Conservation (phyloP, 2,888 invertebrate genomes). For the Baronia brevicornis region DNA sequence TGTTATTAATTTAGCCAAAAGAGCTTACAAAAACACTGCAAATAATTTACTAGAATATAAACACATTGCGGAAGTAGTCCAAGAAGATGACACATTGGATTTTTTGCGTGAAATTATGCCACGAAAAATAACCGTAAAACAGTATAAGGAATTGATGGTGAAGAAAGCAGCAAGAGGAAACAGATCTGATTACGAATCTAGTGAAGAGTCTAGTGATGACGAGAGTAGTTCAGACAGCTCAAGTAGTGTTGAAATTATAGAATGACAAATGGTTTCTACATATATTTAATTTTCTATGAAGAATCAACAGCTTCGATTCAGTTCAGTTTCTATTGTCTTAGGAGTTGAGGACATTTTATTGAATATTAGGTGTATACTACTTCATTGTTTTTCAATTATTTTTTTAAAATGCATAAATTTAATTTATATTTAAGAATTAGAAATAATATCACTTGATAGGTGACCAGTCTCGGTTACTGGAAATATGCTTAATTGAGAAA, state of each 20-base stretch:
- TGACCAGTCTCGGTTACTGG: too few relatives aligned
- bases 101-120: slow-evolving; percentile 85
- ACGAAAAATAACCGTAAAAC: slow-evolving; percentile 80
- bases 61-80: slow-evolving; percentile 82
- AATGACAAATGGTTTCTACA: slow-evolving; percentile 8
- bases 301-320: too few relatives aligned
- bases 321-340: too few relatives aligned
- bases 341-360: too few relatives aligned
- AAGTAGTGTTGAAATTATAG: slow-evolving; percentile 37
- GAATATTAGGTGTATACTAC: too few relatives aligned
- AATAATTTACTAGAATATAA: slow-evolving; percentile 79
- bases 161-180: slow-evolving; percentile 60
- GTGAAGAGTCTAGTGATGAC: slow-evolving; percentile 51
- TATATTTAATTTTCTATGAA: neutral
- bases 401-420: too few relatives aligned
- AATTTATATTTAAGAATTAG: too few relatives aligned
- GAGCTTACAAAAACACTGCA: slow-evolving; percentile 73
- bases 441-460: too few relatives aligned
- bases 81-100: slow-evolving; percentile 79
- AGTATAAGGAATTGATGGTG: slow-evolving; percentile 80
- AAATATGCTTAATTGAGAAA: too few relatives aligned
- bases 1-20: slow-evolving; percentile 78
- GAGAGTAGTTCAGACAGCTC: slow-evolving; percentile 47
- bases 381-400: too few relatives aligned
- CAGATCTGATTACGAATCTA: slow-evolving; percentile 44